Conservation (phyloP, 2,797 vertebrate species). For the Eidolon dupreanum region DNA sequence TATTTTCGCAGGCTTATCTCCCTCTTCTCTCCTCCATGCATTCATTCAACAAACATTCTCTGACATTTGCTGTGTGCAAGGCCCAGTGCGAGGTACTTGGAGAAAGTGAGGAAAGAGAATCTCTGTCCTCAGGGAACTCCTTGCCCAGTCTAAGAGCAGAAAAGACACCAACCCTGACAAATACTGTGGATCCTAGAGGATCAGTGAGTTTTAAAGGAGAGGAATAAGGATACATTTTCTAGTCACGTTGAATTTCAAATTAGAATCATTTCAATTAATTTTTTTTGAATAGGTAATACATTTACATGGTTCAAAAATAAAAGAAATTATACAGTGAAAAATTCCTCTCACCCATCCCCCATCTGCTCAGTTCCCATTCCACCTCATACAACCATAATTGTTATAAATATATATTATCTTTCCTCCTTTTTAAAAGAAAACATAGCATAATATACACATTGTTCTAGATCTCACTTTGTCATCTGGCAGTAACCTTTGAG, state of each 20-base stretch:
- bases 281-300: conserved; percentile 14
- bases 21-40: neutral
- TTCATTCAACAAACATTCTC: neutral
- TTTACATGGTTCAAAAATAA: neutral
- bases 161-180: neutral
- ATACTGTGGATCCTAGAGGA: neutral
- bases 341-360: neutral
- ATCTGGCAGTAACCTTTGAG: neutral
- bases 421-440: neutral
- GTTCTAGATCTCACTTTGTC: neutral
- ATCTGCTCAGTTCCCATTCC: neutral
- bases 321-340: neutral
- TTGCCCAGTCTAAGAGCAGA: neutral
- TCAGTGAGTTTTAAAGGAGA: neutral
- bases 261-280: conserved; percentile 14
- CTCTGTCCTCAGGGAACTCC: neutral
- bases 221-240: neutral
- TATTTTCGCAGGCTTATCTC: neutral
- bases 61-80: neutral
- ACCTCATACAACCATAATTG: neutral
- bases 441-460: neutral
- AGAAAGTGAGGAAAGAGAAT: neutral
- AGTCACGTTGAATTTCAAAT: conserved; percentile 18
- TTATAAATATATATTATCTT: neutral
- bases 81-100: neutral